Conservation (phyloP, 2,888 invertebrate species). For the Hirtodrosophila trivittata region DNA sequence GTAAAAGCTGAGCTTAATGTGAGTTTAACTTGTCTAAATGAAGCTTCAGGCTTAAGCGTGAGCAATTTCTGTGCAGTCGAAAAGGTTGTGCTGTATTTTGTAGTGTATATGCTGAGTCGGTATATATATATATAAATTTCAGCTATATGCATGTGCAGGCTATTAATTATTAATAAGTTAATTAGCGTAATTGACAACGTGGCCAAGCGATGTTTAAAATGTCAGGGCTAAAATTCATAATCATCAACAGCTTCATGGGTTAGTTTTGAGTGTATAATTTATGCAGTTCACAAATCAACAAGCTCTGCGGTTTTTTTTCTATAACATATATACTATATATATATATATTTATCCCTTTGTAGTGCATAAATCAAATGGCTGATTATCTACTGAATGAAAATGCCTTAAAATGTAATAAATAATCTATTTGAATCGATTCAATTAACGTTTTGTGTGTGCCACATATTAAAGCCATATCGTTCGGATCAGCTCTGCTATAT, state of each 20-base stretch:
- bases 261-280: slow-evolving; percentile 58
- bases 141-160: slow-evolving; percentile 15
- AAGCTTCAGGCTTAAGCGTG: no score
- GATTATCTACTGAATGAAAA: slow-evolving; percentile 39
- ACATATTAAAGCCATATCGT: slow-evolving; percentile 49
- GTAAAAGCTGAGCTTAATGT: no score
- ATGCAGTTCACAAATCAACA: slow-evolving; percentile 57
- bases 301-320: slow-evolving; percentile 45
- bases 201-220: slow-evolving; percentile 36
- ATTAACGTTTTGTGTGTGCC: slow-evolving; percentile 25
- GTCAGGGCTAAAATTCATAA: slow-evolving; percentile 57
- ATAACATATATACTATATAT: no score
- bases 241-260: not conserved
- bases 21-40: no score
- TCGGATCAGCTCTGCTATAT: not conserved
- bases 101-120: no score
- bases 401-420: slow-evolving; percentile 30
- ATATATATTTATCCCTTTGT: slow-evolving; percentile 43
- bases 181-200: slow-evolving; percentile 71
- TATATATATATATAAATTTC: slow-evolving; percentile 13
- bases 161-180: slow-evolving; percentile 67
- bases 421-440: slow-evolving; percentile 19
- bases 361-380: slow-evolving; percentile 63
- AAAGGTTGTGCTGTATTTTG: no score
- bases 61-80: no score